These are phyloP conservation scores for Sylvicola cinctus DNA, from an alignment of 2,888 invertebrate species.

Conservation along the genomic window DNA sequence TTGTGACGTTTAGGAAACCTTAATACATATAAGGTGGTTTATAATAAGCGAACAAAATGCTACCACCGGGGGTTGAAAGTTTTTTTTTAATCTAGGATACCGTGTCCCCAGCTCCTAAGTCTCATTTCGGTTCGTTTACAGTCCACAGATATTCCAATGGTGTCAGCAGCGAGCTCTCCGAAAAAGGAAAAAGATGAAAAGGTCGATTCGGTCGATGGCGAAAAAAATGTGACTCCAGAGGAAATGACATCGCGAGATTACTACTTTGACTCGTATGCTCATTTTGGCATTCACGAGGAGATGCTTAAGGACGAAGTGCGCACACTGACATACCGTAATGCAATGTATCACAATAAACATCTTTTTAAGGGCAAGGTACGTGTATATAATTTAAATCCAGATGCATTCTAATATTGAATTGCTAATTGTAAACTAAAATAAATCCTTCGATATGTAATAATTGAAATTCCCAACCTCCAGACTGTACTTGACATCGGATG, in stretches of 20 bases:
- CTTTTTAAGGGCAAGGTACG: constrained; percentile 65
- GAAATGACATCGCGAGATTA: constrained; percentile 99
- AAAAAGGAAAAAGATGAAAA: constrained; percentile 1
- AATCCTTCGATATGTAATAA: neutral
- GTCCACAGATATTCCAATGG: constrained; percentile 3
- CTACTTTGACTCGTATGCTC: constrained; percentile 99
- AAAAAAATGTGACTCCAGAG: constrained; percentile 43
- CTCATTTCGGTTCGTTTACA: no score
- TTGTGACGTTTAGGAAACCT: no score
- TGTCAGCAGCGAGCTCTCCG: neutral
- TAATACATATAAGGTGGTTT: no score
- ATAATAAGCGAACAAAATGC: no score
- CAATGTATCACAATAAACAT: constrained; percentile 99
- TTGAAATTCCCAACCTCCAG: constrained; percentile 15
- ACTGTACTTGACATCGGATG: constrained; percentile 94
- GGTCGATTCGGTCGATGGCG: no score
- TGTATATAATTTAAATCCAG: neutral
- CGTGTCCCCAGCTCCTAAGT: no score
- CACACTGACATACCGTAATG: constrained; percentile 93
- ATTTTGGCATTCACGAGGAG: constrained; percentile 99
- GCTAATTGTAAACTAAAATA: neutral
- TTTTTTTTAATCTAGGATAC: no score
- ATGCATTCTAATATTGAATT: no score
- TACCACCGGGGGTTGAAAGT: no score
- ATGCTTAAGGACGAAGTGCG: constrained; percentile 99